Evolutionary conservation across 2,113 vertebrate species (phyloP).

Genomic region (Leucoraja erinaceus): DNA sequence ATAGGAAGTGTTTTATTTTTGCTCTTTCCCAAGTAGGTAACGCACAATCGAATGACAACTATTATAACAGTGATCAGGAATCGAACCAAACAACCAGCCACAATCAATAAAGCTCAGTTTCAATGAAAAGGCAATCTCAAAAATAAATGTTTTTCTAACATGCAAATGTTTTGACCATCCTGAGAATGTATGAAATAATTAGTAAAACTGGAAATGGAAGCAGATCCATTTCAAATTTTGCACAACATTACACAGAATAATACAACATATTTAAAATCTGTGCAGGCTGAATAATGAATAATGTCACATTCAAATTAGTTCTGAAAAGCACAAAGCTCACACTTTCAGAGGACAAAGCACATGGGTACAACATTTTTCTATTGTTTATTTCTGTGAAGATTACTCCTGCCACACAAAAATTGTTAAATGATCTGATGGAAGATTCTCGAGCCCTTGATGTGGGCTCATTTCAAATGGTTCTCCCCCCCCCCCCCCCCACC

Average conservation of each 20-base stretch:
- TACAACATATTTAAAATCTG: background rate
- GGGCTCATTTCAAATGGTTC: background rate
- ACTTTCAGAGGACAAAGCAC: background rate
- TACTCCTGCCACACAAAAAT: background rate
- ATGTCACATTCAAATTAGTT: background rate
- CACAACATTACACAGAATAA: background rate
- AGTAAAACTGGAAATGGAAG: background rate
- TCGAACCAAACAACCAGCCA: no score
- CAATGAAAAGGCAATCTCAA: no score
- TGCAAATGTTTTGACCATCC: no score
- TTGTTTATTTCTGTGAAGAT: background rate
- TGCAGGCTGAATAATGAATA: background rate
- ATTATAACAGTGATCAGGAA: no score
- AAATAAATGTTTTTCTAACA: no score
- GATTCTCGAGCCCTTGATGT: background rate
- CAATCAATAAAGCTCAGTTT: no score
- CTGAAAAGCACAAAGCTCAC: background rate
- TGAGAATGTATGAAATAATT: background rate
- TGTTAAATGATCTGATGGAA: background rate
- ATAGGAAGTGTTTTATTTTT: no score
- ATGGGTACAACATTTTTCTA: background rate
- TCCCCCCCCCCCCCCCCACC: background rate
- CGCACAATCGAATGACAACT: no score
- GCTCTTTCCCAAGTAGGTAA: no score
- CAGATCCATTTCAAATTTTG: background rate